Evolutionary conservation across 1,140 invertebrate species (phyloP), one percentile per base, ranked within the genome.

Genomic region (Bradynema listronoti): DNA sequence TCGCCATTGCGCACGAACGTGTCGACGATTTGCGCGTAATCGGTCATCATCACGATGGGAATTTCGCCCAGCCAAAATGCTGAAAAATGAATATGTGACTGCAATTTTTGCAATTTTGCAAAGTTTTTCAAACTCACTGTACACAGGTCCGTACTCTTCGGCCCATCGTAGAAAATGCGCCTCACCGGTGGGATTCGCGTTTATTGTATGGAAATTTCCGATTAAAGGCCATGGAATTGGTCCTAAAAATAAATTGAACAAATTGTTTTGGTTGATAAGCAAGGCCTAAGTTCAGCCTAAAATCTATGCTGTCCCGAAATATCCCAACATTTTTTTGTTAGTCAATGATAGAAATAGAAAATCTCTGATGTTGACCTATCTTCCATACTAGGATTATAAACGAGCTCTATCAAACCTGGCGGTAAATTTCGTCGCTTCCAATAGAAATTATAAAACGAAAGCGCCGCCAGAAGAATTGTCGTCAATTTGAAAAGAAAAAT

Each of bases 1-100:
- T 68, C 66, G 25, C 61, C 66, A 42, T 68, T 63, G 43, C 66
- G 70, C 22, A 52, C 36, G 27, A 68, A 68, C 7, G 64, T 65
- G 39, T 68, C 54, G 14, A 52, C 36, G 5, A 68, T 71, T 43
- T 32, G 50, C 2, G 27, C 19, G 51, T 68, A 68, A 25, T 71
- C 66, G 29, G 54, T 46, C 16, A 68, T 32, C 34, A 61, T 39
- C 24, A 68, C 55, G 22, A 69, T 39, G 25, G 66, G 66, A 24
- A 16, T 9, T 39, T 61, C 66, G 14, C 66, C 66, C 22, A 68
- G 19, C 63, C 63, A 66, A 16, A 50, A 47, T 1, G 61, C n/a
- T n/a, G n/a, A n/a, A n/a, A n/a, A n/a, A n/a, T 66, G 33, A 55
- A 63, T 11, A 66, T 45, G 27, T 25, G 27, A 5, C 61, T 58